Conservation (phyloP, 64 coral and sea anemone genomes). For the Actinia tenebrosa region DNA sequence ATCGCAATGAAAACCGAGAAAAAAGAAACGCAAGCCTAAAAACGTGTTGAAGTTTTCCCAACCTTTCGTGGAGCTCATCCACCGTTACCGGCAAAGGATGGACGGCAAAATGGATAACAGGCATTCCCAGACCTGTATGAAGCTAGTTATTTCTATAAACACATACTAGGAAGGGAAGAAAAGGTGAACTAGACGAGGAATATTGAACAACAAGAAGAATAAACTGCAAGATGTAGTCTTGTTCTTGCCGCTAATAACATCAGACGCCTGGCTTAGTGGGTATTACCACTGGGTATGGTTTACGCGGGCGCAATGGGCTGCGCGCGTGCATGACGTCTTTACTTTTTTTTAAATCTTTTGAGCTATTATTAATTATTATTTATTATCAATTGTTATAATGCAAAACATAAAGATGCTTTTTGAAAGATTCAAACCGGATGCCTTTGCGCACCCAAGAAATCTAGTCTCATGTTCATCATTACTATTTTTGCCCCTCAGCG, state of each 20-base stretch:
- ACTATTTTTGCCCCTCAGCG: too few species aligned
- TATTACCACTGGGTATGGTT: background rate
- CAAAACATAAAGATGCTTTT: too few species aligned
- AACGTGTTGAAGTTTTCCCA: background rate
- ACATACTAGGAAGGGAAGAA: background rate
- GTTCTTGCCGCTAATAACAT: background rate
- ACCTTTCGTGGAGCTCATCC: slow-evolving; percentile 32
- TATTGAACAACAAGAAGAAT: background rate
- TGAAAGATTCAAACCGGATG: too few species aligned
- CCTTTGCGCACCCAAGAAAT: too few species aligned
- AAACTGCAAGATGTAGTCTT: background rate
- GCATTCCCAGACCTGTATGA: background rate
- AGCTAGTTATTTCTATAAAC: background rate
- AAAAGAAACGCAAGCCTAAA: background rate
- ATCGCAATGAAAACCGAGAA: background rate
- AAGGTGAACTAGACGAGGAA: background rate
- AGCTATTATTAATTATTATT: too few species aligned
- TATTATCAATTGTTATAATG: too few species aligned
- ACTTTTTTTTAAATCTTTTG: too few species aligned
- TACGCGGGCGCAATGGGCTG: background rate
- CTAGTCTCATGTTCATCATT: too few species aligned
- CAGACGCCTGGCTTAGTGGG: background rate
- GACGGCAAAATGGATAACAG: slow-evolving; percentile 22
- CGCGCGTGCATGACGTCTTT: too few species aligned
- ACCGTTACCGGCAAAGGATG: slow-evolving; percentile 24